These are phyloP conservation scores for Onychomys arenicola DNA, from an alignment of 2,797 vertebrate genomes.

Conservation along the genomic window DNA sequence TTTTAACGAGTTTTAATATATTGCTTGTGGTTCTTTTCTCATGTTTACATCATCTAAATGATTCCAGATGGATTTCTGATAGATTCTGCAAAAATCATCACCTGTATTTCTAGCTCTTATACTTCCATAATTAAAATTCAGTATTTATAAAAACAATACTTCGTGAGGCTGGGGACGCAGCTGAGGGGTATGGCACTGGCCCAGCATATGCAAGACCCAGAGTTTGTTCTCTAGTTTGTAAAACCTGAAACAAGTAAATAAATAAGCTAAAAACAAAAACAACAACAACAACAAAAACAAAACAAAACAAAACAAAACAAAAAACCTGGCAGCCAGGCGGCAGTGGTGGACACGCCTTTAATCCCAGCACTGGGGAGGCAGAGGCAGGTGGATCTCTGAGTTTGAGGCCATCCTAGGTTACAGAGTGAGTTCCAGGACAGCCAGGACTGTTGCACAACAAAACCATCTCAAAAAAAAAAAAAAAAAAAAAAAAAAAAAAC, in stretches of 20 bases:
- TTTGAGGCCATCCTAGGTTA: too few species aligned
- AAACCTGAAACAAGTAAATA: neutral
- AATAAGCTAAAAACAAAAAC: too few species aligned
- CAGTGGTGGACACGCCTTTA: too few species aligned
- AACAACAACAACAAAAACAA: too few species aligned
- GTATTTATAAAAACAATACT: neutral
- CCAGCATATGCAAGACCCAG: neutral
- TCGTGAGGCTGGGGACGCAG: neutral
- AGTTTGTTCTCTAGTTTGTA: neutral
- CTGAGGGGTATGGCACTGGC: neutral
- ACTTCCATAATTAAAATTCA: slow-evolving; percentile 8
- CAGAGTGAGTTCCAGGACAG: too few species aligned
- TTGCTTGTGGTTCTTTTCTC: neutral
- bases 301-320: too few species aligned
- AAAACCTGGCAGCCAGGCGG: too few species aligned
- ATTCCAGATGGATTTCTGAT: slow-evolving; percentile 6
- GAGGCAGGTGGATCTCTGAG: too few species aligned
- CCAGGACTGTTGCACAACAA: too few species aligned
- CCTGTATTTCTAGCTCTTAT: neutral
- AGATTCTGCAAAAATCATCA: neutral
- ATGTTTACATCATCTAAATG: neutral
- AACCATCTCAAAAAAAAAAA: too few species aligned
- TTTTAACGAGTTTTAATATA: neutral
- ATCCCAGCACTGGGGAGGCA: too few species aligned
- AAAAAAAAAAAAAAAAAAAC: too few species aligned